phyloP scores from a whole-genome alignment of 2,888 invertebrate species.

The Empis stercorea region DNA sequence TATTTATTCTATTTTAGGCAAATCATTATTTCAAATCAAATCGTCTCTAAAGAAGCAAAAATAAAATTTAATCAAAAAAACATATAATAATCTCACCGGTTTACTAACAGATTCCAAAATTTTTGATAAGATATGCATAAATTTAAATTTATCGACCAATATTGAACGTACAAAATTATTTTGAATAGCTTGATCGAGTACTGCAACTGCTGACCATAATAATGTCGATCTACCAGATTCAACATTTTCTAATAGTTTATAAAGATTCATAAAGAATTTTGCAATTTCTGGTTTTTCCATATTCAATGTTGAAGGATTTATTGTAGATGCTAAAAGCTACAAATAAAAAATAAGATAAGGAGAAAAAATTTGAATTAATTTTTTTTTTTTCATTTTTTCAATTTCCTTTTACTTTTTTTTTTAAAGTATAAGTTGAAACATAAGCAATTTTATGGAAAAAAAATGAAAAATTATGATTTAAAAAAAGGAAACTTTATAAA shows the following conservation, averaged over 20 bases:
- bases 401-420: too few relatives aligned
- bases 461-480: too few relatives aligned
- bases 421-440: too few relatives aligned
- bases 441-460: too few relatives aligned
- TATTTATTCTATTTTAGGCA: too few relatives aligned
- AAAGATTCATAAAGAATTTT: not conserved
- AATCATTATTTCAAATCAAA: too few relatives aligned
- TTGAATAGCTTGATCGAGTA: not conserved
- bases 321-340: not conserved
- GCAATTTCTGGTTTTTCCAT: not conserved
- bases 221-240: not conserved
- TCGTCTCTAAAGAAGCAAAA: too few relatives aligned
- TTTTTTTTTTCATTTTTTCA: too few relatives aligned
- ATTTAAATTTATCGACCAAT: not conserved
- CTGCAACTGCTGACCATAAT: not conserved
- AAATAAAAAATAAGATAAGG: not conserved
- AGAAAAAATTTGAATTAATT: too few relatives aligned
- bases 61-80: too few relatives aligned
- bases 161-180: not conserved
- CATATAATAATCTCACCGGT: too few relatives aligned
- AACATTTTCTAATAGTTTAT: not conserved
- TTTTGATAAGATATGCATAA: not conserved
- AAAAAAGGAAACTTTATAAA: too few relatives aligned
- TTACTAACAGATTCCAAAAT: not conserved
- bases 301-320: not conserved